Evolutionary conservation across 2,797 vertebrate genomes (phyloP), one percentile per base, ranked within the genome.

Genomic region (Hippoglossus hippoglossus): DNA sequence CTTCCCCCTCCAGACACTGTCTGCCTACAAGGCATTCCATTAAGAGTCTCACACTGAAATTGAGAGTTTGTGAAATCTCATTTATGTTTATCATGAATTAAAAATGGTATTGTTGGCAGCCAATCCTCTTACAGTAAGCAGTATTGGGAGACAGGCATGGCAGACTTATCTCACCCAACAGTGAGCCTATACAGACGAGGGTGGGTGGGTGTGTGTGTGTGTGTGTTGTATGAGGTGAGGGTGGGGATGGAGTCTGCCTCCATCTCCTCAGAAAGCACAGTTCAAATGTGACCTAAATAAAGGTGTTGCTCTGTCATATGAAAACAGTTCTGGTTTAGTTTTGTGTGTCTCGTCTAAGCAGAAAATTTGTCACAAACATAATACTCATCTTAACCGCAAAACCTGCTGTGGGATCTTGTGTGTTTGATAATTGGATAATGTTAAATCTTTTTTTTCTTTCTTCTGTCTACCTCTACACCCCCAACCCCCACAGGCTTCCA

Each of bases 121-220:
- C 92, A 94, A 94, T 94, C 93, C 94, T 95, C 93, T 94, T 94
- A 93, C 72, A 87, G 88, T 94, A 93, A 94, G 93, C 91, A 94
- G 89, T 93, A 94, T 93, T 86, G 71, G 84, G 87, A 92, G 91
- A 90, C 90, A 79, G 87, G 84, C 91, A 83, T 80, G 84, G 71
- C 81, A 56, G 85, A 92, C 89, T 92, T 94, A 93, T 94, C 90
- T 90, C 68, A 68, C 73, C 67, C 75, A 74, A 82, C 86, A 84
- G 77, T 75, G 77, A 41, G 67, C 58, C 68, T 74, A 41, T 79
- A 82, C 71, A 71, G 82, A 75, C 8, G 26, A 46, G 75, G 52
- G 75, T 31, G 56, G 61, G 65, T 61, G 22, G 0, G 73, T 3
- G 22, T 36, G 64, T 26, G 56, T 67, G 63, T 62, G 25, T 36